A percentile compares a stretch with the other conserved stretches of the same genome.
These are phyloP conservation scores for human DNA, from an alignment of 2,113 vertebrate species.

Conservation along the genomic window DNA sequence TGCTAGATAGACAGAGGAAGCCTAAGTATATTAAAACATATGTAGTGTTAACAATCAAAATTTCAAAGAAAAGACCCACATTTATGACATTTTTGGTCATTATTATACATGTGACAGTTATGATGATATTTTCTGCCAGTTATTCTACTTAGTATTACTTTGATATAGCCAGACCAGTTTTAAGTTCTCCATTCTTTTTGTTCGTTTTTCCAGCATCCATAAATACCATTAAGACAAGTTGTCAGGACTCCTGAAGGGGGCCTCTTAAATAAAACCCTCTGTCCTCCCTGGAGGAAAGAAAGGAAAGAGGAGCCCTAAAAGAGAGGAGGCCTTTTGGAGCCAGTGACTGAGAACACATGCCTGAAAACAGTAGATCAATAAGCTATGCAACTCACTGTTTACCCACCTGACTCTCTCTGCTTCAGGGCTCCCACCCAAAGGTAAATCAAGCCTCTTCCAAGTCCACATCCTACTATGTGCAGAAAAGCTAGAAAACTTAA, in stretches of 20 bases:
- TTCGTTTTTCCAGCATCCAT: neutral
- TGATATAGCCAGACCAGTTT: neutral
- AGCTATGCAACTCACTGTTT: neutral
- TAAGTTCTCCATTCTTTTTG: conserved; percentile 5
- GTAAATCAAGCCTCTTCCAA: neutral
- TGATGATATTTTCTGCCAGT: neutral
- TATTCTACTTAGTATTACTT: conserved; percentile 20
- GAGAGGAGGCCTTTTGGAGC: neutral
- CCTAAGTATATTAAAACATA: neutral
- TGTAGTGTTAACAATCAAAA: neutral
- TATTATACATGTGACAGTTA: neutral
- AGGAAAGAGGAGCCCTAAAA: neutral
- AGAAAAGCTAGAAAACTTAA: neutral
- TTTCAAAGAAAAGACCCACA: neutral
- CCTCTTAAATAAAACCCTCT: neutral
- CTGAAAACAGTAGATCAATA: neutral
- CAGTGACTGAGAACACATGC: neutral
- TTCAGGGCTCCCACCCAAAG: neutral
- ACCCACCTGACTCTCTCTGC: neutral
- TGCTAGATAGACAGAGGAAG: neutral
- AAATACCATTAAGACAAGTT: neutral
- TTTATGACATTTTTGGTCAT: neutral
- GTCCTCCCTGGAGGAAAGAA: neutral
- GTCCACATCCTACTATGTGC: neutral
- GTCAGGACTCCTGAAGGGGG: neutral